Base-by-base conservation (phyloP, 1,140 invertebrate genomes). In the Hylaeus volcanicus region DNA sequence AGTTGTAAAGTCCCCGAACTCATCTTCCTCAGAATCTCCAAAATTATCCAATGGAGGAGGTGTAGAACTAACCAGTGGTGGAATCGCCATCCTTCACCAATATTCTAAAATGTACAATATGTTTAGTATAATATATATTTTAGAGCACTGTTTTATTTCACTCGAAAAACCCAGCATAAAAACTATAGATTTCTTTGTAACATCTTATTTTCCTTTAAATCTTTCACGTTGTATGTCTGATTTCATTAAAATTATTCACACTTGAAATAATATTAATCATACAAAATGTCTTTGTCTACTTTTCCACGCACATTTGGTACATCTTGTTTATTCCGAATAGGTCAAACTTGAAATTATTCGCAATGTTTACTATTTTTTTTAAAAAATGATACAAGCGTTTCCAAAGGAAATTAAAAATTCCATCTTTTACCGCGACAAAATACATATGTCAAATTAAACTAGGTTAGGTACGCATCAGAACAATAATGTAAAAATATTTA, bases 61-160 rank as follows among this genome's bases (percentile, higher is more conserved):
- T 43, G 95, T 95, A 77, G 94, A 95, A 85, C 95, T 95, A 64
- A 96, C 93, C 77, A 96, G 90, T 56, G 95, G 95, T 86, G 95
- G 95, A 86, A 95, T 92, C 68, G 92, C 92, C 92, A 93, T 93
- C 6, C 41, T 88, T 79, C 60, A 14, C 48, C 3, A 0, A 9
- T 1, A 15, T 43, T 41, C 73, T 80, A 5, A n/a, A 68, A 51
- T 26, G 2, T 26, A 15, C 5, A 60, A 61, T 14, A n/a, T 56
- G 37, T 41, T 70, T 8, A 14, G 6, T 37, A 56, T 5, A 56
- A 41, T 12, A 37, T 53, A 68, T 2, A 6, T 43, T 64, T 64
- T 64, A 41, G 39, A 3, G 39, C 37, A 63, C 3, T 3, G 3
- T 39, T 9, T 12, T 9, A 39, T 39, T 12, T 9, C 1, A 63